Evolutionary conservation across 2,113 vertebrate species (phyloP).

Genomic region (Perccottus glenii): DNA sequence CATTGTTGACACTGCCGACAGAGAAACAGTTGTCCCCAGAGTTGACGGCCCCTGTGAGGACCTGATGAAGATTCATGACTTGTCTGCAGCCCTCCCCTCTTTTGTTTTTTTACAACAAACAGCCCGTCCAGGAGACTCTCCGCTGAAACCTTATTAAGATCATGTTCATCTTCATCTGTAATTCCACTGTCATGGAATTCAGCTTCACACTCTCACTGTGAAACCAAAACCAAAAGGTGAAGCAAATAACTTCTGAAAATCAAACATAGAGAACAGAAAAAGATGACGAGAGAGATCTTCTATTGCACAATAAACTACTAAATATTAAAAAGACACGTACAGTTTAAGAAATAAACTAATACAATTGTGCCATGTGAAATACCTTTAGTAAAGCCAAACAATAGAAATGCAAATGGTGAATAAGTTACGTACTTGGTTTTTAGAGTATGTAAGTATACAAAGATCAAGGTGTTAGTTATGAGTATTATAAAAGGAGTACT

Average conservation of each 20-base stretch:
- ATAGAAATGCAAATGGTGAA: no score
- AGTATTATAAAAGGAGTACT: no score
- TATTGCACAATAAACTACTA: no score
- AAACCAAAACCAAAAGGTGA: constrained; percentile 13
- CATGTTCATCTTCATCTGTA: constrained; percentile 44
- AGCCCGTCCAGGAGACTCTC: constrained; percentile 45
- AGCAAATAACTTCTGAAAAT: not conserved
- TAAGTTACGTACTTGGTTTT: no score
- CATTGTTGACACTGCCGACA: constrained; percentile 86
- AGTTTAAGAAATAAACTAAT: no score
- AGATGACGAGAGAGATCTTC: no score
- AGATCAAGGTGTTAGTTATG: no score
- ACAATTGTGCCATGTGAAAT: no score
- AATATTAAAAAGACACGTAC: no score
- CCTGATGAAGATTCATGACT: constrained; percentile 96
- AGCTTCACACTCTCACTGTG: constrained; percentile 27
- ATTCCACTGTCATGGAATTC: constrained; percentile 19
- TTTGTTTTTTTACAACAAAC: constrained; percentile 46
- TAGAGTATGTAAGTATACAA: no score
- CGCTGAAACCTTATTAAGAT: constrained; percentile 52
- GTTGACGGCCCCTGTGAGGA: constrained; percentile 95
- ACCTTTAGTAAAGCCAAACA: no score
- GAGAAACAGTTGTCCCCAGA: constrained; percentile 95
- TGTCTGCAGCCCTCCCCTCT: constrained; percentile 24
- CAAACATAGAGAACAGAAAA: not conserved